Evolutionary conservation across 2,113 vertebrate genomes (phyloP), one percentile per base, ranked within the genome.

Genomic region (Agapornis roseicollis): DNA sequence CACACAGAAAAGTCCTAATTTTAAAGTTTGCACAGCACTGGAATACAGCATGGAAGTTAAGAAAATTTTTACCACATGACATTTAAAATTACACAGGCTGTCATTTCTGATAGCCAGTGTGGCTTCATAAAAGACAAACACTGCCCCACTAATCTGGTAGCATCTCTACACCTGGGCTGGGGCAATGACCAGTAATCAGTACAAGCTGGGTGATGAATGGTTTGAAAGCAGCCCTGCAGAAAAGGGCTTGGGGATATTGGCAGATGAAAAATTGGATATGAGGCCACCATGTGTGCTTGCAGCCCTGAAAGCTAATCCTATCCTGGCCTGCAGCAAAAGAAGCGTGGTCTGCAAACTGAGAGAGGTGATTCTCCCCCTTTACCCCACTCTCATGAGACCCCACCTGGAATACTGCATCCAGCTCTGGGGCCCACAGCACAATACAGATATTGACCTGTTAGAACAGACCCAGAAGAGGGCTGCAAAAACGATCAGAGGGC

Each of bases 291-390:
- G 3, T 39, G 23, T 1, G 1, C 6, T 63, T 14, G 15, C 39
- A 76, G n/a, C 44, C 47, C 53, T 56, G 58, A 50, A 41, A 72
- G 52, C 8, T 1, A 16, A 14, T 0, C 3, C 1, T 37, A 63
- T 22, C 17, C 29, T 33, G 13, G 50, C 11, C 50, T 46, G 16
- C 15, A 58, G 6, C 44, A 72, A 9, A 50, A 76, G 9, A 42
- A 79, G 33, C 2, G 4, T 24, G 28, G n/a, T 29, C 37, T 56
- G 29, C 13, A 79, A 0, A 3, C 1, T 0, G 0, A 61, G 25
- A 27, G 35, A 70, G 28, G 41, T 0, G 2, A 71, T n/a, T 35
- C 18, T 66, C 17, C 15, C 46, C 7, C 39, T 70, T 29, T 24
- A 31, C 28, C 20, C 24, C 23, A 27, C n/a, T 70, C 24, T 19